Evolutionary conservation across 2,888 invertebrate genomes (phyloP).

Genomic region (Junonia oenone): DNA sequence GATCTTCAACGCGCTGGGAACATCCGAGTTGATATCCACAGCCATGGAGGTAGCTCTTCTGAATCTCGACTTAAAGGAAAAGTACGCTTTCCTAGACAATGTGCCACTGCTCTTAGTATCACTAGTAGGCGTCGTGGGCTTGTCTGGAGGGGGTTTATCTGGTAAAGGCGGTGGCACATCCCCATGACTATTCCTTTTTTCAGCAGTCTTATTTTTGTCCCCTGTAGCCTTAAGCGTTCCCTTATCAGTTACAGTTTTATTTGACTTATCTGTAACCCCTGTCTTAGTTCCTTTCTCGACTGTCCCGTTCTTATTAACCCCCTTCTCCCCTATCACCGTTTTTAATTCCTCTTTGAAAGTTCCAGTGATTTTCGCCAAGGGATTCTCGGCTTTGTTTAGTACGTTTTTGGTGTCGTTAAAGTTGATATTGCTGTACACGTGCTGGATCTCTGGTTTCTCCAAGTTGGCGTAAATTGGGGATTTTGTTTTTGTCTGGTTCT

Average conservation of each 20-base stretch:
- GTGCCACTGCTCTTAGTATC: conserved; percentile 58
- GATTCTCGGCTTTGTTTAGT: conserved; percentile 60
- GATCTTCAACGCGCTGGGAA: conserved; percentile 74
- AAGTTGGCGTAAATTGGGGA: conserved; percentile 63
- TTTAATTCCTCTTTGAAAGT: conserved; percentile 63
- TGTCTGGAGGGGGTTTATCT: conserved; percentile 54
- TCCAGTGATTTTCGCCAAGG: conserved; percentile 44
- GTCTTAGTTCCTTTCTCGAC: neutral
- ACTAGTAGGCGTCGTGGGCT: conserved; percentile 57
- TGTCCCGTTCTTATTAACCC: conserved; percentile 25
- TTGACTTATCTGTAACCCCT: neutral
- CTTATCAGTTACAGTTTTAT: conserved; percentile 2
- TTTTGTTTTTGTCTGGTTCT: conserved; percentile 39
- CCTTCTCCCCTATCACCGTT: conserved; percentile 56
- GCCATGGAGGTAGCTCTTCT: conserved; percentile 80
- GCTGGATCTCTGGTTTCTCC: conserved; percentile 47
- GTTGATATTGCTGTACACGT: conserved; percentile 57
- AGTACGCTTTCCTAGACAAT: conserved; percentile 67
- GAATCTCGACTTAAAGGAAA: conserved; percentile 82
- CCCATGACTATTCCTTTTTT: conserved; percentile 49
- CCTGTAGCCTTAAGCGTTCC: neutral
- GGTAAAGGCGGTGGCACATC: conserved; percentile 56
- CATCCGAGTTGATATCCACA: conserved; percentile 71
- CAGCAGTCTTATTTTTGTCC: conserved; percentile 14
- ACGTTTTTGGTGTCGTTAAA: conserved; percentile 47